A percentile compares a stretch with the other conserved stretches of the same genome.
These are phyloP conservation scores for Aphodius sticticus DNA, from an alignment of 2,888 invertebrate genomes.

Conservation along the genomic window DNA sequence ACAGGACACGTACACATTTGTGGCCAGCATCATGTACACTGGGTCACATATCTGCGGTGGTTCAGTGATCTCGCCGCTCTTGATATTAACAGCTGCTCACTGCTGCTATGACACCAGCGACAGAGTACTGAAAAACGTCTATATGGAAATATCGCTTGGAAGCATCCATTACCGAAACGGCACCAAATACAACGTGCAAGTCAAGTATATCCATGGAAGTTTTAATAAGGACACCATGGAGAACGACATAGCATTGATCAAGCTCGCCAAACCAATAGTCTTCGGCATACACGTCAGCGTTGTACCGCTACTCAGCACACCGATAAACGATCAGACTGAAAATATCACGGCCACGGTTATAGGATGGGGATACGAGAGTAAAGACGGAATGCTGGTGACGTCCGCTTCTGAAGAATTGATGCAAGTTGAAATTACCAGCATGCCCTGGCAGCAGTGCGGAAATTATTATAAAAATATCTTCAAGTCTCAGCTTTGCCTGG, in stretches of 20 bases:
- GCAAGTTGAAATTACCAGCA: not conserved
- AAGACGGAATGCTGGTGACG: not conserved
- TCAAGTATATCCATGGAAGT: not conserved
- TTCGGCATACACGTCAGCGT: not conserved
- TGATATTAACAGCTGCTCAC: conserved; percentile 36
- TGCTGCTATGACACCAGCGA: not conserved
- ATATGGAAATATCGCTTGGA: not conserved
- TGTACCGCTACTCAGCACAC: not conserved
- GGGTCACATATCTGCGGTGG: conserved; percentile 25
- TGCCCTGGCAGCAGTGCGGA: not conserved
- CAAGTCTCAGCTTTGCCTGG: not conserved
- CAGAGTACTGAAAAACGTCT: not conserved
- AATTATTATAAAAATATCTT: not conserved
- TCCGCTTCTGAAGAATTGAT: not conserved
- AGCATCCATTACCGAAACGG: not conserved
- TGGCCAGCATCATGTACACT: not conserved
- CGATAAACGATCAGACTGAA: not conserved
- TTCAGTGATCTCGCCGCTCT: conserved; percentile 27
- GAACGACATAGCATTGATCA: conserved; percentile 38
- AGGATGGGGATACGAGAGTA: not conserved
- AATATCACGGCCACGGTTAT: not conserved
- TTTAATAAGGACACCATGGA: conserved; percentile 17
- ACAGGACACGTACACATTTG: not conserved
- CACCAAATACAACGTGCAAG: not conserved
- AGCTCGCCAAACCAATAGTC: not conserved